These are phyloP conservation scores for Protosalanx chinensis DNA, from an alignment of 2,797 vertebrate species.

Conservation along the genomic window DNA sequence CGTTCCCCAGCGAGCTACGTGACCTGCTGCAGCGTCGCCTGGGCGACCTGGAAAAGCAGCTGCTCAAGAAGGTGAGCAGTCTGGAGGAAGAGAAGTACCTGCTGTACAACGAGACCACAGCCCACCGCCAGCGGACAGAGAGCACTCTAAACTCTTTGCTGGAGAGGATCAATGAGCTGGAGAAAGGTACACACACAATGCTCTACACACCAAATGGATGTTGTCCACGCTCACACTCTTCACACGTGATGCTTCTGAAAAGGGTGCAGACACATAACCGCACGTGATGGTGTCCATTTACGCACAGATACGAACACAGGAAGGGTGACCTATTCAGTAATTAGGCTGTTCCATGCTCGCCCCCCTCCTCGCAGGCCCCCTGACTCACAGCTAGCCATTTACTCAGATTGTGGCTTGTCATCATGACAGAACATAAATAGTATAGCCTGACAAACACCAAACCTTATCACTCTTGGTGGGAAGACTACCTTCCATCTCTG, in stretches of 20 bases:
- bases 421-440: neutral
- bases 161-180: slow-evolving; percentile 89
- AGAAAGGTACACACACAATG: slow-evolving; percentile 78
- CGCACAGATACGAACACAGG: slow-evolving; percentile 6
- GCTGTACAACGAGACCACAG: slow-evolving; percentile 90
- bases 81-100: slow-evolving; percentile 90
- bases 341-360: neutral
- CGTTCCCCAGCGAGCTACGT: slow-evolving; percentile 84
- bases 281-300: neutral
- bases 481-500: too few relatives aligned
- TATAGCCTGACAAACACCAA: neutral
- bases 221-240: too few relatives aligned
- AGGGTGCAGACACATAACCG: neutral
- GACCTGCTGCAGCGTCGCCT: slow-evolving; percentile 90
- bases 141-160: slow-evolving; percentile 84
- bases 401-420: neutral
- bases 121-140: slow-evolving; percentile 90
- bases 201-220: neutral
- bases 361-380: neutral
- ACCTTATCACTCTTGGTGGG: too few relatives aligned
- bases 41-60: slow-evolving; percentile 87
- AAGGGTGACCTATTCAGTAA: neutral
- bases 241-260: neutral
- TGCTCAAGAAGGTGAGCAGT: slow-evolving; percentile 89
- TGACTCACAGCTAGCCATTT: neutral